Base-by-base conservation (phyloP, 2,113 vertebrate genomes). In the Odocoileus virginianus region DNA sequence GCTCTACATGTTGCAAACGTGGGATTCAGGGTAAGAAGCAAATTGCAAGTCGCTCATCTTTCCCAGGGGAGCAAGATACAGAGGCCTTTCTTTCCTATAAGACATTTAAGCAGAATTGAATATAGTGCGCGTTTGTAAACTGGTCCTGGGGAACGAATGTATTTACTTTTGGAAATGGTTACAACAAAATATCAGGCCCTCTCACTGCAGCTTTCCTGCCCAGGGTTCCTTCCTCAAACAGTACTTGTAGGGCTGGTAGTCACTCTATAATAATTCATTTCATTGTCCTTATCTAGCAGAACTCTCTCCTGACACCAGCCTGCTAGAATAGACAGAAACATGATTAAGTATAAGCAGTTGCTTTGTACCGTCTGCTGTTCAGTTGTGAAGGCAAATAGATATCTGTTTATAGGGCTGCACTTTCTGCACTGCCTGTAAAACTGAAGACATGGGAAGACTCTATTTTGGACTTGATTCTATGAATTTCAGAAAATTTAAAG, bases 41-140 rank as follows among this genome's bases (percentile, higher is more conserved):
- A 97, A 97, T 98, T 95, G 94, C 96, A 91, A 97, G 98, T 94
- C 95, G 97, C 94, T 97, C 94, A 1, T 87, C 57, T 94, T 36
- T 76, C 17, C 40, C 28, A n/a, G 61, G 64, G 45, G 16, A 87
- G 92, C 61, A 79, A 74, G 76, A 58, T 95, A 76, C 82, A 91
- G 79, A 93, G 54, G 61, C 40, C 25, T 94, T 95, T 60, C 74
- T 71, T 84, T 92, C 71, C 83, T 96, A 0, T 76, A 33, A 74
- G 30, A 50, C 52, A 12, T 96, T 90, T 64, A 6, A 15, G 71
- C 55, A 85, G 61, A 90, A 94, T 78, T 36, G 40, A 85, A 23
- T 82, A 16, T 50, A 86, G 82, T 78, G n/a, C 1, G 11, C 21
- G 30, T 84, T 92, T 95, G 43, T 55, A 57, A 74, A 33, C 36